phyloP scores from a whole-genome alignment of 2,888 invertebrate genomes.

The Schizaphis graminum region DNA sequence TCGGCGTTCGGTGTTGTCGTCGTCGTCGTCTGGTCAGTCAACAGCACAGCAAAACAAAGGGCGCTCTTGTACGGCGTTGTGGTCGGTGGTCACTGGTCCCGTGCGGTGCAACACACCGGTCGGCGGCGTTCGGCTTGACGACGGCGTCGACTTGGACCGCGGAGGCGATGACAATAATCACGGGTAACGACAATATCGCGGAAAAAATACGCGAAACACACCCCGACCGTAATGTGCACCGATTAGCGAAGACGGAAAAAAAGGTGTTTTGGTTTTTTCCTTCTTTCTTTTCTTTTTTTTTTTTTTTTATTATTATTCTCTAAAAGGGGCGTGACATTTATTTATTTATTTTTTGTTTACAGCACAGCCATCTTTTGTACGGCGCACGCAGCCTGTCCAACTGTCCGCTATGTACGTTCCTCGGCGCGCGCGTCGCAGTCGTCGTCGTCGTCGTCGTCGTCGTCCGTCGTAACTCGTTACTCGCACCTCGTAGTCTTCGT shows the following conservation, averaged over 20 bases:
- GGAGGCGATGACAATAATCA: neutral
- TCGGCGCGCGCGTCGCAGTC: conserved; percentile 35
- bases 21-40: neutral
- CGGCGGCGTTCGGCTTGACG: conserved; percentile 15
- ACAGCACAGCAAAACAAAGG: conserved; percentile 17
- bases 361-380: conserved; percentile 65
- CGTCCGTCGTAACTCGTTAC: neutral
- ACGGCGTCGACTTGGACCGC: neutral
- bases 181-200: conserved; percentile 21
- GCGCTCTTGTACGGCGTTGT: conserved; percentile 19
- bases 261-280: conserved; percentile 52
- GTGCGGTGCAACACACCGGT: neutral
- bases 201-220: conserved; percentile 50
- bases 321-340: conserved; percentile 66
- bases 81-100: conserved; percentile 23
- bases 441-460: no score
- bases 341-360: conserved; percentile 66
- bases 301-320: conserved; percentile 58
- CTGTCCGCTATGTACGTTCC: conserved; percentile 51
- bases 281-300: conserved; percentile 51
- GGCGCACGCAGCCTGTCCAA: conserved; percentile 65
- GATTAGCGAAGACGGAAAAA: conserved; percentile 44
- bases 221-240: conserved; percentile 47
- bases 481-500: neutral
- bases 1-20: conserved; percentile 25